Base-by-base conservation (phyloP, 53 echinoderm and acorn worm species). In the Echinometra lucunter region DNA sequence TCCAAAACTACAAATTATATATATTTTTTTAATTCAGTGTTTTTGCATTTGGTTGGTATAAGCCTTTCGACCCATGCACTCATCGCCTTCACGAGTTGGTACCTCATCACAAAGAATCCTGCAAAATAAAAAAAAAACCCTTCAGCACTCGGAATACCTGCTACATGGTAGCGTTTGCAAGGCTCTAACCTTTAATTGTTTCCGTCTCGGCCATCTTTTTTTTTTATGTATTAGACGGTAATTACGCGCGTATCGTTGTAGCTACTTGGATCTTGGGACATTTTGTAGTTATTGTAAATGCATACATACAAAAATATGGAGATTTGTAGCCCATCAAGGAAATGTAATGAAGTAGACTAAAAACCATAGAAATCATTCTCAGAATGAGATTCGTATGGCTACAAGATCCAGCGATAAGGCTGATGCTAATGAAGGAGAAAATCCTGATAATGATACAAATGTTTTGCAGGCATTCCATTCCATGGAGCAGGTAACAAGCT, bases 21-120 rank as follows among this genome's bases (percentile, higher is more conserved):
- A n/a, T n/a, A n/a, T n/a, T n/a, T n/a, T n/a, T n/a, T n/a, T n/a
- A n/a, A n/a, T n/a, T n/a, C n/a, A n/a, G n/a, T n/a, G n/a, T n/a
- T n/a, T n/a, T n/a, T n/a, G n/a, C n/a, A n/a, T n/a, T n/a, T n/a
- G n/a, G 93, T 96, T 7, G 95, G 96, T 0, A 67, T 94, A 28
- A 97, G 97, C 74, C 87, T 97, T n/a, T 57, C 95, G 13, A 96
- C 97, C 21, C 95, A 96, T 10, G 97, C 96, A 4, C 91, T 91
- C 57, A 96, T 97, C 25, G 97, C 95, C 56, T 88, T 94, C 63
- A 97, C 95, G 66, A 90, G 97, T 28, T 93, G 96, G 91, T 89
- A 78, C 47, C 95, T 97, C 1, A 92, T 97, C 57, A 97, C 97
- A 17, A 45, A 90, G 66, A 93, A 85, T 19, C 94, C 60, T 45